Percentiles rank a stretch among this genome's conserved stretches.
These are phyloP conservation scores for Engraulis encrasicolus DNA, from an alignment of 2,113 vertebrate species.

Conservation along the genomic window DNA sequence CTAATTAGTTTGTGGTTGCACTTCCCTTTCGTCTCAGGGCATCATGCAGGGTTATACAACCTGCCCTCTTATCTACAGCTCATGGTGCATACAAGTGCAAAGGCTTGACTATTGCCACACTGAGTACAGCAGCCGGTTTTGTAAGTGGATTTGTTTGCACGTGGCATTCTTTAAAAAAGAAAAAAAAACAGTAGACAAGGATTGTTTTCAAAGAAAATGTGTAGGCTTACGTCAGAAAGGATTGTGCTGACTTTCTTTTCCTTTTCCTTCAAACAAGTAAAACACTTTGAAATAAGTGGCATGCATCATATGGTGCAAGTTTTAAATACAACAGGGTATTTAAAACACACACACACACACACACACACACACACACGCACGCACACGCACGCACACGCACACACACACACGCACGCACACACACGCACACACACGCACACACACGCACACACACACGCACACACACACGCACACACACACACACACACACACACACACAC, in stretches of 20 bases:
- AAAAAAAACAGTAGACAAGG: background rate
- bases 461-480: too few relatives aligned
- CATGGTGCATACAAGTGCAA: background rate
- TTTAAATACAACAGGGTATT: too few relatives aligned
- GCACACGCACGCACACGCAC: too few relatives aligned
- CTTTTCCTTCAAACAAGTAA: background rate
- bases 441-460: too few relatives aligned
- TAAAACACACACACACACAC: too few relatives aligned
- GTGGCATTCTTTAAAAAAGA: background rate
- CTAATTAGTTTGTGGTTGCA: background rate
- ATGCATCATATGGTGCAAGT: too few relatives aligned
- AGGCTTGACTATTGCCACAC: background rate
- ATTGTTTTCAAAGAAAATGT: background rate
- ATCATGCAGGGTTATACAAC: background rate
- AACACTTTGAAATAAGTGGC: background rate
- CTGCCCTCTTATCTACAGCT: background rate
- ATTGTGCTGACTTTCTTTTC: background rate
- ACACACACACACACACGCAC: too few relatives aligned
- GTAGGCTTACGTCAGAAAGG: background rate
- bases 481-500: too few relatives aligned
- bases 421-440: too few relatives aligned
- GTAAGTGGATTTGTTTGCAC: background rate
- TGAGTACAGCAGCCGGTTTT: background rate
- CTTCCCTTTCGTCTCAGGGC: background rate
- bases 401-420: too few relatives aligned